These are phyloP conservation scores for Hypena proboscidalis DNA, from an alignment of 2,888 invertebrate species.

Conservation along the genomic window DNA sequence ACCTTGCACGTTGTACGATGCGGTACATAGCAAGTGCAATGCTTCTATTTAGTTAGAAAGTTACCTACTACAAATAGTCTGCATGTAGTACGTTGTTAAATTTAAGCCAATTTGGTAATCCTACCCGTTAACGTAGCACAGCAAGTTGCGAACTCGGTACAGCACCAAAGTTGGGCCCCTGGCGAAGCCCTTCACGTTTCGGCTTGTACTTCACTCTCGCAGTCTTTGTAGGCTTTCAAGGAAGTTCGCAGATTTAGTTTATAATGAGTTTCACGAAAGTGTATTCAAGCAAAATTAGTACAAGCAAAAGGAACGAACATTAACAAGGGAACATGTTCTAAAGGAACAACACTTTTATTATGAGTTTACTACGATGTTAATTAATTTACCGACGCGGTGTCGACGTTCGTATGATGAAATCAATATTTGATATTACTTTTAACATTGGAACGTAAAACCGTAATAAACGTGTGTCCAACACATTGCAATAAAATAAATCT, in stretches of 20 bases:
- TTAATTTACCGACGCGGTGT: not conserved
- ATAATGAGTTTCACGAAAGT: conserved; percentile 6
- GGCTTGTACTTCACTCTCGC: conserved; percentile 33
- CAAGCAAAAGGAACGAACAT: not conserved
- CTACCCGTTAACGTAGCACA: conserved; percentile 31
- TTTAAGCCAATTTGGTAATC: conserved; percentile 37
- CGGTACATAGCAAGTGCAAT: too few species aligned
- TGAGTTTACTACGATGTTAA: not conserved
- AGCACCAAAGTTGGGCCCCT: conserved; percentile 53
- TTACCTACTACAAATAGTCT: conserved; percentile 3
- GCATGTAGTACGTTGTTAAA: not conserved
- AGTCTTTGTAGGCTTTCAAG: conserved; percentile 43
- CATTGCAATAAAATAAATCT: conserved; percentile 79
- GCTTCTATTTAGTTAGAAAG: not conserved
- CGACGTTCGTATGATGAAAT: not conserved
- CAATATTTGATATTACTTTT: conserved; percentile 13
- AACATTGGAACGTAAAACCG: conserved; percentile 54
- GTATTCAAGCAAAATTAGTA: conserved; percentile 1
- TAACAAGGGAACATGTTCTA: too few species aligned
- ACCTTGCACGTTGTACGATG: not conserved
- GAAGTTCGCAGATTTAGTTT: conserved; percentile 25
- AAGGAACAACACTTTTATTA: too few species aligned
- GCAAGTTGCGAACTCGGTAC: conserved; percentile 43
- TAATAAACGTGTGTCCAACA: conserved; percentile 59
- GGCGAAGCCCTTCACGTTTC: conserved; percentile 58